Evolutionary conservation across 1,140 invertebrate genomes (phyloP), one percentile per base, ranked within the genome.

Genomic region (Halesus radiatus): DNA sequence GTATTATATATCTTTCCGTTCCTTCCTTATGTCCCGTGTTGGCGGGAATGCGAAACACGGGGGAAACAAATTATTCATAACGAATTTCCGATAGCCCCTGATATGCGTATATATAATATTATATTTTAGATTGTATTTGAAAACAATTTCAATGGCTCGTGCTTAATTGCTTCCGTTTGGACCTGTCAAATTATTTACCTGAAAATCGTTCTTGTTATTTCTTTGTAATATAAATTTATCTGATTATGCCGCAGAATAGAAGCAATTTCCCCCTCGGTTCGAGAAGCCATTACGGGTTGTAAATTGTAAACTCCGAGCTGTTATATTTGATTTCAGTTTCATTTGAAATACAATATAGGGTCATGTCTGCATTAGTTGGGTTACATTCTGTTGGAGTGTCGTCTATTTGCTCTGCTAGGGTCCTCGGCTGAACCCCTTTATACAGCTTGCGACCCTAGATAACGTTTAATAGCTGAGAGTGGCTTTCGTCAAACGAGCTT

Each of bases 311-410:
- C 13, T 76, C 64, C 52, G 18, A 18, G 15, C 60, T 76, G 56
- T 64, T 64, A 76, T 66, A 64, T 76, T 76, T 76, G 75, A 66
- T 76, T 50, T 76, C 52, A 20, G 53, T 16, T 52, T 76, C 74
- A 32, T 76, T 64, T 64, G 60, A 45, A 76, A 76, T 32, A 76
- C 29, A 76, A 66, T 76, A 75, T 26, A 18, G 16, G 3, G 32
- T 50, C 22, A 22, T 29, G 37, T 7, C 37, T 72, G 72, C 54
- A 60, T 75, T 75, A 37, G 54, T 50, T 20, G 72, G 53, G 20
- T 15, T 58, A 56, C 10, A n/a, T 70, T 23, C 16, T 16, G 2
- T 3, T 54, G 23, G 23, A 45, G 53, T 50, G 18, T 60, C 16
- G n/a, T 56, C 54, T 37, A 54, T 75, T 75, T 75, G 54, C 29